These are phyloP conservation scores for Dusona sp. DNA, from an alignment of 2,888 invertebrate species.

Conservation along the genomic window DNA sequence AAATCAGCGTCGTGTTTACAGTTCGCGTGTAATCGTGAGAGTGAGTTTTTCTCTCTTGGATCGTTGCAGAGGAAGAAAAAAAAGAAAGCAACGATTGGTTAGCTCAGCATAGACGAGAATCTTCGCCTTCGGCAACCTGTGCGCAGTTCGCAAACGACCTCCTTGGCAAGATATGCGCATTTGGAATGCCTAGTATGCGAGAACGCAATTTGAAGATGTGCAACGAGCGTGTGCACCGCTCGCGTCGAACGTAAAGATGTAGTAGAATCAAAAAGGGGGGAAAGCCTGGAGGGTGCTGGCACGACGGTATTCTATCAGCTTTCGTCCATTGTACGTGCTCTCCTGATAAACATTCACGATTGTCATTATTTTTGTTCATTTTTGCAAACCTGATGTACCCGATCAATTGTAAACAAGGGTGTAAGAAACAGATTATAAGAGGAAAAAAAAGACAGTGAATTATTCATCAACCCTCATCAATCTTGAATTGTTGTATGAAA, in stretches of 20 bases:
- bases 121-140: constrained; percentile 68
- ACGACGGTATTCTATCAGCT: constrained; percentile 35
- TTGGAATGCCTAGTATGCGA: constrained; percentile 72
- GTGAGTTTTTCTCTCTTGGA: constrained; percentile 38
- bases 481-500: constrained; percentile 32
- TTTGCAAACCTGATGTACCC: neutral
- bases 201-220: constrained; percentile 65
- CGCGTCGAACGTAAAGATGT: constrained; percentile 34
- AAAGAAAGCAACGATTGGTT: constrained; percentile 28
- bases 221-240: constrained; percentile 45
- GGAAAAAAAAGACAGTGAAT: neutral
- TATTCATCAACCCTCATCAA: no score
- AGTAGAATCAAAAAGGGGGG: constrained; percentile 15
- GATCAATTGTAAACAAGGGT: neutral
- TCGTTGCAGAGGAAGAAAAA: constrained; percentile 36
- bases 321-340: constrained; percentile 6
- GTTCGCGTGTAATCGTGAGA: constrained; percentile 74
- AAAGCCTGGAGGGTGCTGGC: constrained; percentile 35
- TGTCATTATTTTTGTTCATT: constrained; percentile 36
- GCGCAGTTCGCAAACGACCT: constrained; percentile 57
- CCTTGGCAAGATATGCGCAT: constrained; percentile 53
- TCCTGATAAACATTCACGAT: constrained; percentile 36
- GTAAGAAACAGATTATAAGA: neutral
- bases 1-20: constrained; percentile 78
- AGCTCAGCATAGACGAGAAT: constrained; percentile 43